A percentile compares a stretch with the other conserved stretches of the same genome.
Evolutionary conservation across 2,888 invertebrate genomes (phyloP).

Genomic region (Apodemia hepburni): DNA sequence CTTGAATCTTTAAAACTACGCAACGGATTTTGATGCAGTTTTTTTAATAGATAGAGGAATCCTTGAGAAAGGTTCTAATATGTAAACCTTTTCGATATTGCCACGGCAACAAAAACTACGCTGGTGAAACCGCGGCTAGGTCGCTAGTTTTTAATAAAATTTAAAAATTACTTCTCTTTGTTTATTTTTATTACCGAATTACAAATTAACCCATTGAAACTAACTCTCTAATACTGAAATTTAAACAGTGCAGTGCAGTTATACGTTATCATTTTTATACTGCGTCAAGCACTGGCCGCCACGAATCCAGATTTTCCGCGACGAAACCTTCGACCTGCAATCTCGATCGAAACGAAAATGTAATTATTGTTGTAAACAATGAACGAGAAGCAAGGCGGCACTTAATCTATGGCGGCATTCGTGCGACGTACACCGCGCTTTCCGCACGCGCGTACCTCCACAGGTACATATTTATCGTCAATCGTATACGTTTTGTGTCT

Average conservation of each 20-base stretch:
- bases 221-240: not conserved
- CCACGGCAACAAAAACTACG: too few relatives aligned
- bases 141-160: too few relatives aligned
- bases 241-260: not conserved
- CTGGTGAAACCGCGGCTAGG: too few relatives aligned
- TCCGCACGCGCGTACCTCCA: conserved; percentile 52
- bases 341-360: conserved; percentile 72
- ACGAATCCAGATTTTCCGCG: conserved; percentile 61
- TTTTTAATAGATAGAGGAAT: too few relatives aligned
- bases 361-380: conserved; percentile 77
- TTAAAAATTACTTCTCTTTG: not conserved
- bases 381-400: conserved; percentile 48
- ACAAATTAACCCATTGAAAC: not conserved
- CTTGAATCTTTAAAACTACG: too few relatives aligned
- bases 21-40: too few relatives aligned
- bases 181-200: not conserved
- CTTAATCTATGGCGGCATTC: conserved; percentile 55
- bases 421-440: conserved; percentile 62
- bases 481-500: conserved; percentile 53
- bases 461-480: conserved; percentile 39
- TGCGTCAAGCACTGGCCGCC: conserved; percentile 44
- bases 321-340: conserved; percentile 66
- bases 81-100: too few relatives aligned
- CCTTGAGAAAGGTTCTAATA: too few relatives aligned
- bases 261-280: not conserved